Percentiles rank a stretch among this genome's conserved stretches.
Conservation (phyloP, 2,113 vertebrate species). For the Xenopus laevis region DNA sequence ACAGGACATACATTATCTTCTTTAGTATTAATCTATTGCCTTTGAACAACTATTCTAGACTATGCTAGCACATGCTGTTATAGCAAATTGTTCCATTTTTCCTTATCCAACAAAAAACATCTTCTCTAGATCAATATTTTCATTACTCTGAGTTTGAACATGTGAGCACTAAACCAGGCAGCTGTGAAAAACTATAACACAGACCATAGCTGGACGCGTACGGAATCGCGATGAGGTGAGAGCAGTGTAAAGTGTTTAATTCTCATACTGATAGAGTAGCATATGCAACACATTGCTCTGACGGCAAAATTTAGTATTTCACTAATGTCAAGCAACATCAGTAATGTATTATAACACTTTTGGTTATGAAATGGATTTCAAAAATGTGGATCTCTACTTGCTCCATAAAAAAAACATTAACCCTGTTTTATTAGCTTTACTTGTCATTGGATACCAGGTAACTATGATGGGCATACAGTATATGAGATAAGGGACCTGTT, state of each 20-base stretch:
- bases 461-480: too few species aligned
- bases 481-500: too few species aligned
- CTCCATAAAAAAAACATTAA: too few species aligned
- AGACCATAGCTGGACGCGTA: conserved; percentile 67
- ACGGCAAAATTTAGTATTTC: background rate
- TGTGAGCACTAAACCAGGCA: conserved; percentile 64
- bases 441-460: too few species aligned
- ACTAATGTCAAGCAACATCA: background rate
- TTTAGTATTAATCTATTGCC: conserved; percentile 45
- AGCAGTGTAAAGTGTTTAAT: background rate
- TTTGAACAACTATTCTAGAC: conserved; percentile 42
- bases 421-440: too few species aligned
- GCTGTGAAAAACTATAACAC: conserved; percentile 66
- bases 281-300: background rate
- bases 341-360: background rate
- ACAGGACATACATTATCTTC: conserved; percentile 41
- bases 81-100: conserved; percentile 47
- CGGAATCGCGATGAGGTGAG: conserved; percentile 63
- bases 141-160: conserved; percentile 62
- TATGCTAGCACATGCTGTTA: conserved; percentile 57
- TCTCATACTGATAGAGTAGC: background rate
- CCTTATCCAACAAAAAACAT: conserved; percentile 57
- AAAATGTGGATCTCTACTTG: too few species aligned
- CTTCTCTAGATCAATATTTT: conserved; percentile 65
- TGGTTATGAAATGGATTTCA: too few species aligned